Evolutionary conservation across 2,113 vertebrate genomes (phyloP), one percentile per base, ranked within the genome.

Genomic region (Thinocorus orbignyianus): DNA sequence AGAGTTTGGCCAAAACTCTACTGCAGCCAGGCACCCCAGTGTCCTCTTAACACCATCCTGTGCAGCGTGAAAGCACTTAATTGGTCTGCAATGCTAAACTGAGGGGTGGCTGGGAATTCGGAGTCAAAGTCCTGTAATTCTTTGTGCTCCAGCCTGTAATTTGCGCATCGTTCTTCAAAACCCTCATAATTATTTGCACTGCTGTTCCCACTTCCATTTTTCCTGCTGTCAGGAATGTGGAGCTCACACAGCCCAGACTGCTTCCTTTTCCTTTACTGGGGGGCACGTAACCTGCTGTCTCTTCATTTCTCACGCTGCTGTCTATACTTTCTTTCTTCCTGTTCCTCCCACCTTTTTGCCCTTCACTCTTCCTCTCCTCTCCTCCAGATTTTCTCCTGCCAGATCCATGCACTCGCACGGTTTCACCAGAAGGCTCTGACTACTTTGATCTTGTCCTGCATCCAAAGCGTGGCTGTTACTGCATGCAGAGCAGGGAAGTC

Each of bases 181-280:
- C 55, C 31, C 39, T 72, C 1, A 0, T 49, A 71, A 86, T 83
- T 95, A 49, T 88, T 94, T 77, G 41, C 18, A 17, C n/a, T 81
- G 48, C 55, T 57, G 5, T 88, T 92, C 57, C 57, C 52, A 60
- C 81, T 90, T 92, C 58, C n/a, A 79, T 88, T 96, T 92, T 80
- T 78, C 65, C 62, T 82, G 41, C 42, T 87, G 55, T 73, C 64
- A 86, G 64, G 83, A 94, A 77, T 9, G 19, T 52, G 49, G 39
- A 80, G 33, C 74, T 81, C 30, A 46, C 62, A 69, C 31, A 93
- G 57, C 33, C 62, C 62, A 77, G 70, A 55, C 49, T 70, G 46
- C 66, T 86, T 77, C 70, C 46, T 17, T 80, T 87, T 95, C 76
- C 60, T 91, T 77, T 76, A 24, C 7, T 46, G 31, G 82, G 42